Evolutionary conservation across 2,888 invertebrate genomes (phyloP), one percentile per base, ranked within the genome.

Genomic region (Myopa tessellatipennis): DNA sequence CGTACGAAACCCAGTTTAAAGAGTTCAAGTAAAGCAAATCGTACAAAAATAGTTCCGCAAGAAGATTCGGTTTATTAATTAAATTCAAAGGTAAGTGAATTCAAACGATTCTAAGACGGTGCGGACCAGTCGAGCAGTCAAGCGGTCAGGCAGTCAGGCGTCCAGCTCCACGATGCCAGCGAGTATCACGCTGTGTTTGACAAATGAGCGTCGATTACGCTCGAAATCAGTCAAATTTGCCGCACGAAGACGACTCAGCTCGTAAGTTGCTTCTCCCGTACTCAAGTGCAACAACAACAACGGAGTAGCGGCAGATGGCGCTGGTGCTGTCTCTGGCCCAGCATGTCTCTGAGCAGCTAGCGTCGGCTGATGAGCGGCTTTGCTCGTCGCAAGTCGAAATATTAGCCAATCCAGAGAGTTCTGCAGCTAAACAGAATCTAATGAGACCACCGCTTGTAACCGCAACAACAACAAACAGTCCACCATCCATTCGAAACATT

Each of bases 371-470:
- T 58, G 18, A 55, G 52, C 26, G 14, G 55, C n/a, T 55, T 36
- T 8, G 40, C 18, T n/a, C 61, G 7, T 34, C 26, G 7, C 58
- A 58, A n/a, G 36, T 60, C 16, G 58, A 72, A 60, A 38, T 72
- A 72, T 40, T 38, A 16, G 60, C 18, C 34, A 71, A 60, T 38
- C 18, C 36, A 8, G 4, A 40, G 38, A 58, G 71, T 71, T 26
- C 26, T 71, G 60, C 58, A 55, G 58, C 38, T 26, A 73, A 73
- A 73, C 45, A 18, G 60, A 73, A 61, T 52, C 74, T 74, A 74
- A 74, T 74, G 74, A 65, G 74, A 63, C 65, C 74, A 65, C 74
- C 73, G 60, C 45, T 60, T 70, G 55, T 34, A 70, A 55, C 36
- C 18, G 36, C 70, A 69, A 69, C n/a, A 50, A 16, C 6, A 58